Base-by-base conservation (phyloP, 2,888 invertebrate genomes). In the Agapostemon virescens region DNA sequence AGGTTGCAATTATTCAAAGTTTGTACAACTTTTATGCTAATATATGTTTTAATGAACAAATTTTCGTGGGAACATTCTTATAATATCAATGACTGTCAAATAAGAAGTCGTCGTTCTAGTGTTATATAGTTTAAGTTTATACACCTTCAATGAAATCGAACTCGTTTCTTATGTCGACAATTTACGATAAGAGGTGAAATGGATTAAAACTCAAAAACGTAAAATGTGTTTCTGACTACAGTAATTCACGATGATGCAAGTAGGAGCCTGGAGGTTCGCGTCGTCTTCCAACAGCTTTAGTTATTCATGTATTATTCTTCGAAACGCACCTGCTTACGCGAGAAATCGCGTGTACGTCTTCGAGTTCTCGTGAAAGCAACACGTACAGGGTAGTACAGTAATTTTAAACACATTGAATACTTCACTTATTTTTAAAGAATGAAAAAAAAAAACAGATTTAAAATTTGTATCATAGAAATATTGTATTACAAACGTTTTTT, bases 311-410 rank as follows among this genome's bases (percentile, higher is more conserved):
- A 40, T 40, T 26, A 38, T 66, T 66, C 66, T 26, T 26, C 26
- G 42, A 42, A 42, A 42, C 40, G 26, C 36, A 36, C 3, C 33
- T 33, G 63, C 20, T 20, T 20, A 38, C 55, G 64, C 64, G 69
- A 11, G 30, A 15, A 17, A 17, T 45, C 52, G 63, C 52, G 69
- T 66, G 23, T 69, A 7, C 30, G 52, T 30, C 69, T 64, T 66
- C 45, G 64, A 23, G 23, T 66, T 68, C 52, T 52, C 45, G n/a
- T 26, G 6, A 42, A 55, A 36, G 15, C 38, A 81, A 74, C 45
- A 55, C 71, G 38, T 64, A 67, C 26, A 9, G n/a, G n/a, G 45
- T 45, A 9, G 45, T 9, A 2, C 9, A 45, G 9, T n/a, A 45
- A 45, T 7, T n/a, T 45, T 9, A 9, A n/a, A 5, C 20, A 9